A percentile compares a stretch with the other conserved stretches of the same genome.
Evolutionary conservation across 2,888 invertebrate genomes (phyloP).

Genomic region (Hetaerina titia): DNA sequence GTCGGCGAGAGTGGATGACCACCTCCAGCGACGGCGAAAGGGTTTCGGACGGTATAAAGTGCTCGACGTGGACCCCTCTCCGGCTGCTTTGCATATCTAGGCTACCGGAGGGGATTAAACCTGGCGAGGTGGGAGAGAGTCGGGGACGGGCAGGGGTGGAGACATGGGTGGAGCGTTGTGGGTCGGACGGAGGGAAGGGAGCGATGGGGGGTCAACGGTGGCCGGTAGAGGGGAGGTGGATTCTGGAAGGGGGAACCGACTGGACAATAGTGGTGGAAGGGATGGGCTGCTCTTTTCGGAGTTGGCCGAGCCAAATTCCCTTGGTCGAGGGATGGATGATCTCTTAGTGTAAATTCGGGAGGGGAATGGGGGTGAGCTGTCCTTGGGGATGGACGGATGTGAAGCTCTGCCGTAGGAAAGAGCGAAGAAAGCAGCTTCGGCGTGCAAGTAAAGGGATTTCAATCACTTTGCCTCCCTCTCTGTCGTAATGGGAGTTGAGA

Average conservation of each 20-base stretch:
- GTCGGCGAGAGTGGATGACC: background rate
- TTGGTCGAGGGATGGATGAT: background rate
- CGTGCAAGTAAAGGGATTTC: background rate
- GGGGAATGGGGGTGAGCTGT: background rate
- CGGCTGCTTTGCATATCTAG: constrained; percentile 19
- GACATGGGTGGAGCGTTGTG: background rate
- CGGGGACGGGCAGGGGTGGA: background rate
- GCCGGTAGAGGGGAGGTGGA: background rate
- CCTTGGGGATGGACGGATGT: background rate
- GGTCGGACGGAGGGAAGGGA: background rate
- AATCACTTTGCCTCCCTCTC: background rate
- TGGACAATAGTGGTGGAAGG: background rate
- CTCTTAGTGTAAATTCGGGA: background rate
- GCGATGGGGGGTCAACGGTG: background rate
- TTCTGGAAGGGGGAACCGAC: background rate
- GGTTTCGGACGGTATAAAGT: background rate
- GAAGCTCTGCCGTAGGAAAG: background rate
- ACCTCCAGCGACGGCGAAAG: background rate
- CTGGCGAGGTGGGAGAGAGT: background rate
- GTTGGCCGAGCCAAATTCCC: background rate
- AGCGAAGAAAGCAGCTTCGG: background rate
- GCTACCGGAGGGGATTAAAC: background rate
- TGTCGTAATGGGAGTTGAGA: background rate
- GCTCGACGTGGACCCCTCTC: background rate
- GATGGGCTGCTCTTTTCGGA: background rate